Base-by-base conservation (phyloP, 2,113 vertebrate genomes). In the Tringa solitaria region DNA sequence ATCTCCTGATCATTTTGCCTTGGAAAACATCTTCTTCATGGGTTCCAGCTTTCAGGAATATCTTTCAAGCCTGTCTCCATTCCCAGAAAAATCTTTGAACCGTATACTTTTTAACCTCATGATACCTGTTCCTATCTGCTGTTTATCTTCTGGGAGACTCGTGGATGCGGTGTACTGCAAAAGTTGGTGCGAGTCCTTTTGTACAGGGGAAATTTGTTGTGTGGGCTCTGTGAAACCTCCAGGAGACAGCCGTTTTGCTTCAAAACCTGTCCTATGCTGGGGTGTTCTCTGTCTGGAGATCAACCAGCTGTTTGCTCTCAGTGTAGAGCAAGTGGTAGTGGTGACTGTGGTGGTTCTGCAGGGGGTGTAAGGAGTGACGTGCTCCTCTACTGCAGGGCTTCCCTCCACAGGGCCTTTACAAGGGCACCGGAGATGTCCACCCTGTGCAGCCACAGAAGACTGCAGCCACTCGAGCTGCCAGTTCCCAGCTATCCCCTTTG, bases 111-210 rank as follows among this genome's bases (percentile, higher is more conserved):
- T 87, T 27, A 89, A 89, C 46, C 18, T 84, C 0, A 0, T 19
- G 39, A 20, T 43, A 51, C 14, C 14, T 56, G 15, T 80, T 28
- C 19, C 20, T 10, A 41, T 13, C 15, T 20, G n/a, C 19, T 37
- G 13, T 30, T 79, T 67, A 80, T 59, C 64, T 11, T 2, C 27
- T 26, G 30, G 70, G 85, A 87, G 19, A 6, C 20, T 79, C 11
- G 1, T 5, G 11, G 30, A 35, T 75, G 24, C 28, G 26, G 7
- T 35, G 24, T 41, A 24, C 65, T 56, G 39, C 39, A 75, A 39
- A 51, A 35, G 5, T 14, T 33, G 26, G 37, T 7, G 6, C 0
- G 0, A n/a, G 6, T 7, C 28, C 6, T 74, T 77, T 54, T 51
- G 33, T 14, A n/a, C 6, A 8, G 50, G n/a, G 8, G 7, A 5